phyloP scores from a whole-genome alignment of 2,113 vertebrate species.

The Albula goreensis region DNA sequence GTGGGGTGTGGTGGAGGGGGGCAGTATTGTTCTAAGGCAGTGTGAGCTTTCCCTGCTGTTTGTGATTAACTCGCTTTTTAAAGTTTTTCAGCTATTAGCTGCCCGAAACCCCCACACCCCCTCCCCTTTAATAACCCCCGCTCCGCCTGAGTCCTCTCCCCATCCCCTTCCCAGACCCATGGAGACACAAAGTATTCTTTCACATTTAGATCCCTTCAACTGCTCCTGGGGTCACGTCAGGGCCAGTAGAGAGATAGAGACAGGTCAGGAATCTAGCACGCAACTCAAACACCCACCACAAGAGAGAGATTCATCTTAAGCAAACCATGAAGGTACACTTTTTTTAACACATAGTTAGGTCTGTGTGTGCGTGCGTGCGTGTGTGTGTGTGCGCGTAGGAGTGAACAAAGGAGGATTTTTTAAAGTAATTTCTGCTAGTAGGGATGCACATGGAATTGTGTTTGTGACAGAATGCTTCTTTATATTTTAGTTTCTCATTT shows the following conservation, averaged over 20 bases:
- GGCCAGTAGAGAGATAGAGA: slow-evolving; percentile 72
- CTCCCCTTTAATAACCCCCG: slow-evolving; percentile 46
- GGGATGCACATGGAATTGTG: not conserved
- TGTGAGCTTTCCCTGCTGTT: slow-evolving; percentile 71
- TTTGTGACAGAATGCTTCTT: slow-evolving; percentile 19
- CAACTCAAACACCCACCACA: slow-evolving; percentile 54
- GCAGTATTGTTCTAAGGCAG: slow-evolving; percentile 60
- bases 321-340: slow-evolving; percentile 58
- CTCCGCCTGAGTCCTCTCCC: slow-evolving; percentile 42
- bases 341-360: slow-evolving; percentile 45
- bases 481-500: not conserved
- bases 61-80: slow-evolving; percentile 76
- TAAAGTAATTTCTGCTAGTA: not conserved
- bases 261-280: slow-evolving; percentile 74
- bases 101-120: slow-evolving; percentile 48
- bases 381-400: slow-evolving; percentile 22
- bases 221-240: slow-evolving; percentile 70
- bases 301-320: slow-evolving; percentile 33
- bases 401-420: not conserved
- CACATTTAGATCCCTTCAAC: slow-evolving; percentile 72
- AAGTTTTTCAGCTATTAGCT: slow-evolving; percentile 74
- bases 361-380: slow-evolving; percentile 45
- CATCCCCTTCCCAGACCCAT: slow-evolving; percentile 56
- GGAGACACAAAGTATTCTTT: slow-evolving; percentile 81
- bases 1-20: slow-evolving; percentile 50